Evolutionary conservation across 2,888 invertebrate species (phyloP).

Genomic region (Chrysomela aeneicollis): DNA sequence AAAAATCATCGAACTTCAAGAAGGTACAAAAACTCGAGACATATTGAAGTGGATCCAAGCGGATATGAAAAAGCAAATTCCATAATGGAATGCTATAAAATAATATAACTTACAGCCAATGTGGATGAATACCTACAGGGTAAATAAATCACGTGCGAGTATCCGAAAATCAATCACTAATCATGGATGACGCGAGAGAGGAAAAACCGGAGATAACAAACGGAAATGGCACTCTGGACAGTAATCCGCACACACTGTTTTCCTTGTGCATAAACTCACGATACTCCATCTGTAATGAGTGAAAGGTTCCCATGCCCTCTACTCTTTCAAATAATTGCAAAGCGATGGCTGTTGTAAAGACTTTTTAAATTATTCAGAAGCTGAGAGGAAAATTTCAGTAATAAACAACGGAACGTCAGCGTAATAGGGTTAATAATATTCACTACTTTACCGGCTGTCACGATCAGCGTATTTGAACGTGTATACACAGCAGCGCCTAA

Average conservation of each 20-base stretch:
- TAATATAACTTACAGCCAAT: too few species aligned
- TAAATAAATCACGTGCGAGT: too few species aligned
- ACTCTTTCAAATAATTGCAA: constrained; percentile 2
- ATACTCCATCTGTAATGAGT: neutral
- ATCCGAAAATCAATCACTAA: too few species aligned
- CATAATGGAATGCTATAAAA: too few species aligned
- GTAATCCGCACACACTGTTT: neutral
- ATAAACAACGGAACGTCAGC: constrained; percentile 3
- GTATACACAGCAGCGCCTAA: neutral
- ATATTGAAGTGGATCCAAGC: too few species aligned
- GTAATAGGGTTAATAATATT: constrained; percentile 7
- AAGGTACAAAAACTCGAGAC: too few species aligned
- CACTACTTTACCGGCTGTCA: constrained; percentile 1
- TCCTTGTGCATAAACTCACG: neutral
- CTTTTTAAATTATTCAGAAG: constrained; percentile 3
- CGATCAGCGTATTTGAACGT: neutral
- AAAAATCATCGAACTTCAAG: too few species aligned
- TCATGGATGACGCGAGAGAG: too few species aligned
- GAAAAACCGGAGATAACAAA: too few species aligned
- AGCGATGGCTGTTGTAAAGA: neutral
- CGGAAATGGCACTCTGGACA: neutral
- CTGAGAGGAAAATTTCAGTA: constrained; percentile 5
- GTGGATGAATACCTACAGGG: too few species aligned
- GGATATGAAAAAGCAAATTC: too few species aligned
- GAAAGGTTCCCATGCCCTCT: constrained; percentile 7